Evolutionary conservation across 2,797 vertebrate species (phyloP), one percentile per base, ranked within the genome.

Genomic region (Buceros bicornis): DNA sequence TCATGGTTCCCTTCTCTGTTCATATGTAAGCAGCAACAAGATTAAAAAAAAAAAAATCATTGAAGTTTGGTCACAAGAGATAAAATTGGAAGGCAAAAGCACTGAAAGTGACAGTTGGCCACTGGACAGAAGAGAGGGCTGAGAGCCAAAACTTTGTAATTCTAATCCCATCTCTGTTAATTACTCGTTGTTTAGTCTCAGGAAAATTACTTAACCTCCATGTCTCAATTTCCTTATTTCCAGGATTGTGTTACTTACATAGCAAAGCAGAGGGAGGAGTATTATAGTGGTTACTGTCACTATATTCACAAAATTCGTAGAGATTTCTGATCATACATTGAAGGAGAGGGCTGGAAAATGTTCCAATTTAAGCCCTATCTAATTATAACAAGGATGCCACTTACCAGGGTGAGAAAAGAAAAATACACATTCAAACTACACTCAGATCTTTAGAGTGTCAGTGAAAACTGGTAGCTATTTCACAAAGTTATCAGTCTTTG

Each of bases 91-190:
- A 90, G 47, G 21, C 61, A 94, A 67, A 94, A 81, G 28, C 50
- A 71, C 21, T 72, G 29, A 8, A 96, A 94, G 65, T 69, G 57
- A 72, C 58, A 81, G 33, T 17, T 93, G 77, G 80, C 65, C 79
- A 54, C 29, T 35, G 51, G 66, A 89, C 70, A 81, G 47, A 91
- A 64, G 8, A 83, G 33, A 87, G 16, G 29, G 50, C 43, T 4
- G 9, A 72, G 54, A 87, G 92, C 58, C 90, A 92, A 89, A 95
- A 89, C 16, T 76, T 54, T 65, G 28, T 78, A 84, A 84, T 84
- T 82, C 61, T 89, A 90, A 96, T 93, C 43, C 88, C 50, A 74
- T 62, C 81, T 90, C 83, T 92, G 66, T 64, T 95, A 94, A 93
- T 37, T 90, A 70, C 28, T 84, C 87, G 19, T 16, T 82, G 37